A percentile compares a stretch with the other conserved stretches of the same genome.
Conservation (phyloP, 2,113 vertebrate species). For the Micromys minutus region DNA sequence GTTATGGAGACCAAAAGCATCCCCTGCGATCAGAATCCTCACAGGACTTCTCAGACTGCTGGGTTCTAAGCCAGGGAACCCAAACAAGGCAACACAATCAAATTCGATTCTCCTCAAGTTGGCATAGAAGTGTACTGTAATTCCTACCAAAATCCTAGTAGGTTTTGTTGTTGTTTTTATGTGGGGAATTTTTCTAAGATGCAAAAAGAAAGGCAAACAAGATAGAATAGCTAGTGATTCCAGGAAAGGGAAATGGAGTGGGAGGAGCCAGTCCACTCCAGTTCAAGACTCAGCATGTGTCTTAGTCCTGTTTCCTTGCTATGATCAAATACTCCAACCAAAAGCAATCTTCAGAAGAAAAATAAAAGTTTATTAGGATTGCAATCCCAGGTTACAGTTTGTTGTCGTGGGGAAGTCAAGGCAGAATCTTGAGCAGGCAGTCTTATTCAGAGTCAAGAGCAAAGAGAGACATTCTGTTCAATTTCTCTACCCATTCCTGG, state of each 20-base stretch:
- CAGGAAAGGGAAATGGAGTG: no score
- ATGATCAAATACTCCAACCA: background rate
- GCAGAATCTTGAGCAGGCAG: background rate
- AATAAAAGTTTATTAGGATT: background rate
- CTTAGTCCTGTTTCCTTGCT: background rate
- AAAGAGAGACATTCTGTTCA: no score
- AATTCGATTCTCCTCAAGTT: background rate
- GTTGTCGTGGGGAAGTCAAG: background rate
- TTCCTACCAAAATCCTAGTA: background rate
- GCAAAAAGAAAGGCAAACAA: background rate
- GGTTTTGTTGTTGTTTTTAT: background rate
- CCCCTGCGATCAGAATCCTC: background rate
- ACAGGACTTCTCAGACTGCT: background rate
- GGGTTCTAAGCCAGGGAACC: background rate
- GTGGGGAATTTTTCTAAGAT: background rate
- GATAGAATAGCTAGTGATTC: no score
- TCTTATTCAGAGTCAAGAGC: no score
- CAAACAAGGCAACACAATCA: background rate
- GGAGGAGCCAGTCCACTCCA: background rate
- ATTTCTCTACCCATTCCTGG: background rate
- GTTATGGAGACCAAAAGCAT: background rate
- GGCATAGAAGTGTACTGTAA: background rate
- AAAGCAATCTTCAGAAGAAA: no score
- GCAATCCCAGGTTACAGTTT: background rate
- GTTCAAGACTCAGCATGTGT: background rate